A percentile compares a stretch with the other conserved stretches of the same genome.
These are phyloP conservation scores for Macaria notata DNA, from an alignment of 2,888 invertebrate species.

Conservation along the genomic window DNA sequence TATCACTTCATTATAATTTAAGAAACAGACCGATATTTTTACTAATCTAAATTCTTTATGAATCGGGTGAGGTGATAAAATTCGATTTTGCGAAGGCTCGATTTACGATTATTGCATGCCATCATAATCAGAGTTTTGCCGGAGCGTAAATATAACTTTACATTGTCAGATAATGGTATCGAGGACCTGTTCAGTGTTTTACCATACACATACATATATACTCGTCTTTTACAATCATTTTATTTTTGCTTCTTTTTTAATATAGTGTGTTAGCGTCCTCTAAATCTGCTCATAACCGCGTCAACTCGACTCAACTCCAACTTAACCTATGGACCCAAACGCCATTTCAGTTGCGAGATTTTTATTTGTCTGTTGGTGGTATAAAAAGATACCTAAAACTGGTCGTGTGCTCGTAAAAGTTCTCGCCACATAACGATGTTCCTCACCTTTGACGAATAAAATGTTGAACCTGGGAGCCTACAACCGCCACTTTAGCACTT, in stretches of 20 bases:
- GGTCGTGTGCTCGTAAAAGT: constrained; percentile 58
- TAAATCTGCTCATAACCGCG: too few relatives aligned
- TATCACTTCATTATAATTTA: constrained; percentile 48
- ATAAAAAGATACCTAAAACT: constrained; percentile 53
- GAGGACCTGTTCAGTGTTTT: not conserved
- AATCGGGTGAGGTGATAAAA: not conserved
- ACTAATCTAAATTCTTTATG: constrained; percentile 9
- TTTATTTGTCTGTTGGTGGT: constrained; percentile 47
- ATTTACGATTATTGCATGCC: constrained; percentile 3
- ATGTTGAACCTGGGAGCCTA: constrained; percentile 36
- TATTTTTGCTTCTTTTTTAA: not conserved
- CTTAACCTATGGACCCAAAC: constrained; percentile 48
- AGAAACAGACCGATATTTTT: constrained; percentile 6
- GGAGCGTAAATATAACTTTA: not conserved
- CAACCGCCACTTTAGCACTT: not conserved
- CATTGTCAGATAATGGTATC: not conserved
- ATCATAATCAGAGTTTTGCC: not conserved
- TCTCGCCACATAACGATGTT: constrained; percentile 54
- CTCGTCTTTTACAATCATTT: too few relatives aligned
- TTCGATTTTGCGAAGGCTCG: not conserved
- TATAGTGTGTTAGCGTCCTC: too few relatives aligned
- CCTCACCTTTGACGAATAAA: constrained; percentile 52
- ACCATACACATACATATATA: too few relatives aligned
- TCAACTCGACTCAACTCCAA: constrained; percentile 27
- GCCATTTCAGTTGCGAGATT: constrained; percentile 42